Conservation (phyloP, 53 echinoderm and acorn worm genomes). For the Arbacia lixula region DNA sequence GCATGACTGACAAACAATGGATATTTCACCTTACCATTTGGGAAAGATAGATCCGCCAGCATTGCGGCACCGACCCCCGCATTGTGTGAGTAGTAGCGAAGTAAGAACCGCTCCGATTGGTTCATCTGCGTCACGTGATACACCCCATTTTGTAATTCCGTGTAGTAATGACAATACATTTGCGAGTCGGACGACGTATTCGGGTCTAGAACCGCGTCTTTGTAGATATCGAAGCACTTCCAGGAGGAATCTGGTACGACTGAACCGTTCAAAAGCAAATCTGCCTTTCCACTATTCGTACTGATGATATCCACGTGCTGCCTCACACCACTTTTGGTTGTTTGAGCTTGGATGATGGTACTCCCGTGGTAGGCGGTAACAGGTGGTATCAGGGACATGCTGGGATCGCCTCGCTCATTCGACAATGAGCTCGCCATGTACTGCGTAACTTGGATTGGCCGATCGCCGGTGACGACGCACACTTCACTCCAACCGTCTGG, state of each 20-base stretch:
- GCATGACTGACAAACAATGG: too few species aligned
- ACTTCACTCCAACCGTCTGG: neutral
- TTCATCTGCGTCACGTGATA: neutral
- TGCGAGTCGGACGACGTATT: too few species aligned
- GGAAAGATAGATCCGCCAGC: conserved; percentile 32
- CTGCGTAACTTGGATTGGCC: conserved; percentile 22
- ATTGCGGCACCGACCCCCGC: neutral
- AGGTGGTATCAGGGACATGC: conserved; percentile 21
- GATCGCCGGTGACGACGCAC: neutral
- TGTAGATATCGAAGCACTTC: conserved; percentile 3
- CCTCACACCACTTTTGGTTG: neutral
- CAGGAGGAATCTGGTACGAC: neutral
- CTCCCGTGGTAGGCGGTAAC: conserved; percentile 6
- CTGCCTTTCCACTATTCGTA: neutral
- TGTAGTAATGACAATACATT: neutral
- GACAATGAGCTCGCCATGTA: neutral
- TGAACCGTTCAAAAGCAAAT: neutral
- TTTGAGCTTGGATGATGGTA: conserved; percentile 1
- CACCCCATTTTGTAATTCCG: neutral
- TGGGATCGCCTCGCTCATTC: neutral
- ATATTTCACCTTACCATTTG: neutral
- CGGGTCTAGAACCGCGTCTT: neutral
- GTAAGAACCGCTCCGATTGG: conserved; percentile 15
- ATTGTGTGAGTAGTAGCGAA: conserved; percentile 3
- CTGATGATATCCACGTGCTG: conserved; percentile 18